phyloP scores from a whole-genome alignment of 2,797 vertebrate species.

The Amblyraja radiata region DNA sequence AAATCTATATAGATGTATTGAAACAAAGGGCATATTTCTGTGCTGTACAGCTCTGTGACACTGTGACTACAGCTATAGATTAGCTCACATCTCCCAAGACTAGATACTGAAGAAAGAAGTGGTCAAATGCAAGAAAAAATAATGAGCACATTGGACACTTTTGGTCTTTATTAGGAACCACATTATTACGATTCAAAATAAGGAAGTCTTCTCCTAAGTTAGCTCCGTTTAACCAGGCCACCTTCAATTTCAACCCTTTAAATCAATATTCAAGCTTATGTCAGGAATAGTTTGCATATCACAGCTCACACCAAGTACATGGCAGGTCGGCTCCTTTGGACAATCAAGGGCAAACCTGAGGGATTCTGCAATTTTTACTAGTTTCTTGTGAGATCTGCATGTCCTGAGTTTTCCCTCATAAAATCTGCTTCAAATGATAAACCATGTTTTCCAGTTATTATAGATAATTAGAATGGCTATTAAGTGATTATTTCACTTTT shows the following conservation, averaged over 20 bases:
- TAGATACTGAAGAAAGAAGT: background rate
- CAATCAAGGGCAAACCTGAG: background rate
- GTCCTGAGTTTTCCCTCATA: constrained; percentile 17
- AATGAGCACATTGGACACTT: background rate
- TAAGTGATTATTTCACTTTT: background rate
- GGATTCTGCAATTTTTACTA: background rate
- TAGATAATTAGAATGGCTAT: background rate
- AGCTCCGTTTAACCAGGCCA: background rate
- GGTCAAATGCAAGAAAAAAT: background rate
- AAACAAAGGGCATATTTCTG: no score
- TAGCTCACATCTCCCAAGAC: background rate
- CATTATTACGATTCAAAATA: background rate
- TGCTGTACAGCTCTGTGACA: no score
- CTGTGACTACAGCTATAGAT: background rate
- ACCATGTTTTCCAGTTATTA: background rate
- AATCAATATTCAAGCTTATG: background rate
- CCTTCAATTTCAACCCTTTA: background rate
- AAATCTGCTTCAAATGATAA: background rate
- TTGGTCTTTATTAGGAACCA: background rate
- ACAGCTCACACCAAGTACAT: background rate
- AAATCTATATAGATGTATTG: no score
- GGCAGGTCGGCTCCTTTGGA: background rate
- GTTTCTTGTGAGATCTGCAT: background rate
- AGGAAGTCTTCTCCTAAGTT: background rate
- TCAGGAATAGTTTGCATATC: background rate